Evolutionary conservation across 2,797 vertebrate genomes (phyloP), one percentile per base, ranked within the genome.

Genomic region (Orientallactaga sibirica): DNA sequence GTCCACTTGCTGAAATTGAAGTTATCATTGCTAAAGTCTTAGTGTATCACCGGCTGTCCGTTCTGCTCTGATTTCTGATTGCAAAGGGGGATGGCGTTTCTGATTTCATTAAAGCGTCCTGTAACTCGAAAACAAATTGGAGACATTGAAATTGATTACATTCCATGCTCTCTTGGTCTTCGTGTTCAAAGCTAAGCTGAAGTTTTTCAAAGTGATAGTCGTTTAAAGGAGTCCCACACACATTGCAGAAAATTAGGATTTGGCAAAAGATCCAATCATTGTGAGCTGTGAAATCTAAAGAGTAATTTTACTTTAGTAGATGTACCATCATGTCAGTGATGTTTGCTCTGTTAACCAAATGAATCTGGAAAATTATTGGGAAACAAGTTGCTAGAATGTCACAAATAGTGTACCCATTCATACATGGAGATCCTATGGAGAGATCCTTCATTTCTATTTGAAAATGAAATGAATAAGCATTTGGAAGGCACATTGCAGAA

Each of bases 101-200:
- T 41, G 24, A 93, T 95, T 66, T 96, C 78, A 66, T 73, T 91
- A 84, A 90, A 94, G 67, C 66, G 92, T 33, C 87, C 94, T 62
- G 90, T 41, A 97, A 88, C 88, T 90, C 55, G 77, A 37, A 10
- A 22, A 66, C 88, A 82, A 96, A 94, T 55, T 64, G 48, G 62
- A 93, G 92, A 97, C 96, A 88, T 77, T 76, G 93, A 93, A 33
- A 73, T 85, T 92, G 96, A 83, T 95, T 95, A 3, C 78, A 70
- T 95, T 96, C 66, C 81, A 0, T 92, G 24, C 16, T 96, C 33
- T 95, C 48, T 95, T 88, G 91, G 0, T 94, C 86, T 97, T 94
- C 27, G 3, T 0, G 1, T 92, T 94, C 88, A 92, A 70, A 66
- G 64, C 74, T 88, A 95, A 95, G 3, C 6, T 58, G 94, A 81